A percentile compares a stretch with the other conserved stretches of the same genome.
Evolutionary conservation across 2,888 invertebrate species (phyloP).

Genomic region (Dermolepida albohirtum): DNA sequence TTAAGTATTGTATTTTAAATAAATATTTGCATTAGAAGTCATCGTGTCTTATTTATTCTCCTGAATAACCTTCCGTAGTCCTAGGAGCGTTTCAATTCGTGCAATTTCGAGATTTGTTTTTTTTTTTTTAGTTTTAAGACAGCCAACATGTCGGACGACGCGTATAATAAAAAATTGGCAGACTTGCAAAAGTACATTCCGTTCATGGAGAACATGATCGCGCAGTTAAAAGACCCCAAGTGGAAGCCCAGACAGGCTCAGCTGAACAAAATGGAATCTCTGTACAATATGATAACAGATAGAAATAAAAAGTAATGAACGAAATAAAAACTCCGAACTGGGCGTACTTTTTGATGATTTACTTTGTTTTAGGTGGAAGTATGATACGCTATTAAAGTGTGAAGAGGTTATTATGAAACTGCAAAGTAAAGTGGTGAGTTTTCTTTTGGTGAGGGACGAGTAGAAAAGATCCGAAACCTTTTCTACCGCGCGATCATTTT

Average conservation of each 20-base stretch:
- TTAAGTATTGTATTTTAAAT: too few relatives aligned
- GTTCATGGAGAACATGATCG: constrained; percentile 78
- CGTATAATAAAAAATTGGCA: constrained; percentile 73
- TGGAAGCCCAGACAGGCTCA: constrained; percentile 69
- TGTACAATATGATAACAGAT: constrained; percentile 72
- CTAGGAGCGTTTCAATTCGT: too few relatives aligned
- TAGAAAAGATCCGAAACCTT: neutral
- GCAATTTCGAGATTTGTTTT: neutral
- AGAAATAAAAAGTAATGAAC: constrained; percentile 72
- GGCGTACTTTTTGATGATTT: neutral
- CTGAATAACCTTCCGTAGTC: too few relatives aligned
- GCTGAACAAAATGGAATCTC: constrained; percentile 73
- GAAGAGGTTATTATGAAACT: constrained; percentile 77
- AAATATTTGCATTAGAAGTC: too few relatives aligned
- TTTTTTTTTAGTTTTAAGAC: neutral
- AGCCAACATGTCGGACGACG: constrained; percentile 61
- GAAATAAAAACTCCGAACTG: neutral
- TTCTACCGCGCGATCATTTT: too few relatives aligned
- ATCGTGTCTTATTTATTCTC: too few relatives aligned
- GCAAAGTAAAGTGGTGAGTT: constrained; percentile 74
- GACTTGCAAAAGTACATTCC: constrained; percentile 79
- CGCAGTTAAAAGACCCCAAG: constrained; percentile 69
- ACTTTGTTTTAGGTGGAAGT: constrained; percentile 70
- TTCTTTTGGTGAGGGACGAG: constrained; percentile 39
- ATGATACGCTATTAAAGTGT: constrained; percentile 76